These are phyloP conservation scores for Rhinichthys osculus DNA, from an alignment of 2,797 vertebrate species.

Conservation along the genomic window DNA sequence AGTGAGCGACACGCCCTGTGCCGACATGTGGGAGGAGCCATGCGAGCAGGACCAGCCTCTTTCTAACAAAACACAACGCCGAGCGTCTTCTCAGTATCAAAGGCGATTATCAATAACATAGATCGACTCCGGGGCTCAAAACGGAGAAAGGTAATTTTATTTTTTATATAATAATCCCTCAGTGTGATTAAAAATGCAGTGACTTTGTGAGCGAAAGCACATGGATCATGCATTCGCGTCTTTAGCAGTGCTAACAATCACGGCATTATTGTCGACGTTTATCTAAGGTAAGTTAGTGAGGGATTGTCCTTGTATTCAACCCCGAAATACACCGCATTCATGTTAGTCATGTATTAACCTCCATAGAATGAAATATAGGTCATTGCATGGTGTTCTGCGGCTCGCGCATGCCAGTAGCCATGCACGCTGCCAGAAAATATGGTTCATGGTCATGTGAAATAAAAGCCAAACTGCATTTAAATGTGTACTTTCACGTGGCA, in stretches of 20 bases:
- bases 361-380: conserved; percentile 22
- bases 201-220: conserved; percentile 5
- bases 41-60: conserved; percentile 53
- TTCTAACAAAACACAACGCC: conserved; percentile 57
- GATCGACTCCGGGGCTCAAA: not conserved
- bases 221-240: not conserved
- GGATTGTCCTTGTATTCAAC: not conserved
- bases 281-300: conserved; percentile 24
- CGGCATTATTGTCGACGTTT: conserved; percentile 2
- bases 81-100: conserved; percentile 4
- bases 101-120: conserved; percentile 9
- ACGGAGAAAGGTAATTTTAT: conserved; percentile 39
- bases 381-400: conserved; percentile 14
- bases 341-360: not conserved
- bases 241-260: conserved; percentile 30
- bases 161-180: not conserved
- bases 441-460: not conserved
- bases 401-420: conserved; percentile 16
- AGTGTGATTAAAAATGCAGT: not conserved
- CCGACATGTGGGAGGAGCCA: conserved; percentile 54
- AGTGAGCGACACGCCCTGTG: not conserved
- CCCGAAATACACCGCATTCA: not conserved
- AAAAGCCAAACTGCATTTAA: not conserved
- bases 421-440: conserved; percentile 22
- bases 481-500: not conserved